These are phyloP conservation scores for Drosophila neocordata DNA, from an alignment of 1,140 invertebrate species.

Conservation along the genomic window DNA sequence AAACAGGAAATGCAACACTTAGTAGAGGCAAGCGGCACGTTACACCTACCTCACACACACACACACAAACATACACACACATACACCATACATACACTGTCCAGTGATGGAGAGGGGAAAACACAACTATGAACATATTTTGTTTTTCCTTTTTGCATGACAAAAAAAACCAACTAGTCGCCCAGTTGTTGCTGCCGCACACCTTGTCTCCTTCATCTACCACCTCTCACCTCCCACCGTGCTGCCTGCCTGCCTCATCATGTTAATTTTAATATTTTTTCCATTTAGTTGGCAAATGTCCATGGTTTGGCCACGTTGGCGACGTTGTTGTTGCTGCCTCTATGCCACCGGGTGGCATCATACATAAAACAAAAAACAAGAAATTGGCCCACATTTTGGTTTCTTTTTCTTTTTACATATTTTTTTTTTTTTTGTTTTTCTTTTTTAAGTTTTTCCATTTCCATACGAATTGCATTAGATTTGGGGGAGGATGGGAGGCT, in stretches of 20 bases:
- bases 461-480: not conserved
- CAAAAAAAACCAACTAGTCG: constrained; percentile 32
- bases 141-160: constrained; percentile 46
- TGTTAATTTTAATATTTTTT: constrained; percentile 52
- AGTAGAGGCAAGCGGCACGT: constrained; percentile 1
- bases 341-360: constrained; percentile 4
- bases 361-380: constrained; percentile 4
- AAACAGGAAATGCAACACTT: constrained; percentile 67
- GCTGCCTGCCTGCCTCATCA: not conserved
- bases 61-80: not conserved
- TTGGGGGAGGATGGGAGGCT: not conserved
- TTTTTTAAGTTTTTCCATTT: not conserved
- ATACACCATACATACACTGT: no score
- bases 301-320: constrained; percentile 4
- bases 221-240: not conserved
- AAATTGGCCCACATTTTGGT: constrained; percentile 15
- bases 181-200: constrained; percentile 45
- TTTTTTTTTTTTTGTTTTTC: constrained; percentile 24
- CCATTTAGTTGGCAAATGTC: constrained; percentile 9
- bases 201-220: constrained; percentile 35
- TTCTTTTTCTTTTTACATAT: no score
- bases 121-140: no score
- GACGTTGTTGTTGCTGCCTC: not conserved
- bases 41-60: constrained; percentile 9
- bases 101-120: no score